Percentiles rank a stretch among this genome's conserved stretches.
Evolutionary conservation across 2,888 invertebrate species (phyloP).

Genomic region (Onthophagus sagittarius): DNA sequence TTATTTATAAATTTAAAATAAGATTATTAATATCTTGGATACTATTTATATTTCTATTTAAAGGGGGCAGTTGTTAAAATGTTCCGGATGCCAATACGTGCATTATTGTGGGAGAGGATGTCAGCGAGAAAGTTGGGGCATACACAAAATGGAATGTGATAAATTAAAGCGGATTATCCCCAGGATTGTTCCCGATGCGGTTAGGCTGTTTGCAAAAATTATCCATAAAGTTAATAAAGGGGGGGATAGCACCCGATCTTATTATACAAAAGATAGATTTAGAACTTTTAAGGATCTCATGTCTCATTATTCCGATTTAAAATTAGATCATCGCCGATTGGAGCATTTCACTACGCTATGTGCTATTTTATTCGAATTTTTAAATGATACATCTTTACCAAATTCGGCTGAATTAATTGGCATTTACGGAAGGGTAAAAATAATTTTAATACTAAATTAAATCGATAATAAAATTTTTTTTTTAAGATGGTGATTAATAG

Average conservation of each 20-base stretch:
- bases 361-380: conserved; percentile 67
- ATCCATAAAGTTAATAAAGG: conserved; percentile 67
- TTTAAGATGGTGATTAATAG: conserved; percentile 83
- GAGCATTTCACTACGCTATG: conserved; percentile 75
- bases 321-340: conserved; percentile 67
- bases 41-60: conserved; percentile 35
- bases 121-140: conserved; percentile 76
- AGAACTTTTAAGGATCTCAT: conserved; percentile 82
- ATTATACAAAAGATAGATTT: conserved; percentile 65
- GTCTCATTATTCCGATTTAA: conserved; percentile 83
- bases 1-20: neutral
- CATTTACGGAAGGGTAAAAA: conserved; percentile 76
- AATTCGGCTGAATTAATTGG: conserved; percentile 74
- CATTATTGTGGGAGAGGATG: conserved; percentile 79
- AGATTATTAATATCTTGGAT: neutral
- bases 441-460: conserved; percentile 12
- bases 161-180: conserved; percentile 70
- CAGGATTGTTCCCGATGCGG: conserved; percentile 75
- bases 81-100: conserved; percentile 78
- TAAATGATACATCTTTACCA: conserved; percentile 67
- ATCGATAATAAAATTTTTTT: conserved; percentile 15
- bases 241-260: conserved; percentile 63
- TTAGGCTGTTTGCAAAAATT: conserved; percentile 72
- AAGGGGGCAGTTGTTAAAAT: conserved; percentile 71
- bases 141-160: conserved; percentile 81